Conservation (phyloP, 2,797 vertebrate species). For the Anabas testudineus region DNA sequence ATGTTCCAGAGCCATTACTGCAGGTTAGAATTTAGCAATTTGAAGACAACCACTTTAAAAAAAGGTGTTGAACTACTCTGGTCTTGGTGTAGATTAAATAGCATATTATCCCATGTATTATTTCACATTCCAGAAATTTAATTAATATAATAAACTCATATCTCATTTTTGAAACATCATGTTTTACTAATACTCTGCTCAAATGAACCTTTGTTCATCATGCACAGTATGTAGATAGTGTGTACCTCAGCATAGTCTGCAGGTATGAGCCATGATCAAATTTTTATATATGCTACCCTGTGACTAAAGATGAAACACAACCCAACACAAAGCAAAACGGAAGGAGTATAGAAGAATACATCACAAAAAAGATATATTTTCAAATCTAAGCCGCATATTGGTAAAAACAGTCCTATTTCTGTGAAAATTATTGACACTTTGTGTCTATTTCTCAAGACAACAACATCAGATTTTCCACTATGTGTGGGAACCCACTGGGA, state of each 20-base stretch:
- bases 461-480: background rate
- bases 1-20: constrained; percentile 97
- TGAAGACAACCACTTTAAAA: background rate
- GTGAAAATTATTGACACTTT: background rate
- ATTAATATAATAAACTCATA: background rate
- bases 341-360: too few species aligned
- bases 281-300: background rate
- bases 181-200: background rate
- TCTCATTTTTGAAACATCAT: background rate
- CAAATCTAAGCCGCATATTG: background rate
- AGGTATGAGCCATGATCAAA: background rate
- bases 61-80: background rate
- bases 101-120: background rate
- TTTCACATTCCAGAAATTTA: too few species aligned
- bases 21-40: background rate
- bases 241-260: background rate
- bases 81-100: background rate
- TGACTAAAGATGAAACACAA: constrained; percentile 31
- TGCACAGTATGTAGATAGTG: background rate
- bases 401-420: background rate
- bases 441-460: background rate
- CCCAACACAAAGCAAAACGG: too few species aligned
- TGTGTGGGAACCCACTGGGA: background rate
- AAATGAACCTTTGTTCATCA: background rate
- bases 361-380: too few species aligned